Conservation (phyloP, 1,140 invertebrate species). For the Halotydeus destructor region DNA sequence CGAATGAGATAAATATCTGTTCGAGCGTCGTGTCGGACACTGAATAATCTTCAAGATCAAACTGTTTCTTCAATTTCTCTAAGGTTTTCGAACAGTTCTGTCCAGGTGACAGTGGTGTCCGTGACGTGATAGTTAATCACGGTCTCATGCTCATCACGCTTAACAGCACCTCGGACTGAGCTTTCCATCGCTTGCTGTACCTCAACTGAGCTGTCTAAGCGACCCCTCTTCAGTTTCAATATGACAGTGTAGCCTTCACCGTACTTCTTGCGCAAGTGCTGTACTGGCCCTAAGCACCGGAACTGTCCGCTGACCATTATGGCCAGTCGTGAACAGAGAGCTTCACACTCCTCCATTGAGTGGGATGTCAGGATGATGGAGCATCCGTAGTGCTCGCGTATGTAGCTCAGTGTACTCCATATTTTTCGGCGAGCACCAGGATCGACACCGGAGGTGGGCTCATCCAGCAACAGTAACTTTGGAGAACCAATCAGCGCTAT, state of each 20-base stretch:
- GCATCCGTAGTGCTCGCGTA: neutral
- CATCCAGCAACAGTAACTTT: conserved; percentile 5
- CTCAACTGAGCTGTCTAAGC: conserved; percentile 2
- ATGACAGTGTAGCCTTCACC: conserved; percentile 33
- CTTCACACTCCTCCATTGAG: conserved; percentile 23
- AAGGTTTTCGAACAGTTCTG: conserved; percentile 39
- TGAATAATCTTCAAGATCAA: conserved; percentile 42
- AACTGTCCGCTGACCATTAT: conserved; percentile 24
- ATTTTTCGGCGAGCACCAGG: conserved; percentile 27
- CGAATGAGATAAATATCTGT: conserved; percentile 32
- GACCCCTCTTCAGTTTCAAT: conserved; percentile 1
- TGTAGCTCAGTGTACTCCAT: conserved; percentile 33
- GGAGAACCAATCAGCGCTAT: conserved; percentile 25
- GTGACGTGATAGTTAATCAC: conserved; percentile 24
- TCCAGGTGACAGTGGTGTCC: conserved; percentile 30
- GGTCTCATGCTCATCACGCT: conserved; percentile 19
- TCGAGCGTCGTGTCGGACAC: conserved; percentile 53
- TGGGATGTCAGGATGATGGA: conserved; percentile 21
- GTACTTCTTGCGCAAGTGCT: conserved; percentile 41
- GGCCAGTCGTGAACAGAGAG: conserved; percentile 19
- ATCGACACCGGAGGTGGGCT: conserved; percentile 28
- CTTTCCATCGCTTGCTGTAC: conserved; percentile 13
- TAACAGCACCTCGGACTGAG: conserved; percentile 12
- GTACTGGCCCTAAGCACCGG: conserved; percentile 28
- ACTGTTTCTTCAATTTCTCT: conserved; percentile 32